Base-by-base conservation (phyloP, 2,797 vertebrate genomes). In the Semaprochilodus insignis region DNA sequence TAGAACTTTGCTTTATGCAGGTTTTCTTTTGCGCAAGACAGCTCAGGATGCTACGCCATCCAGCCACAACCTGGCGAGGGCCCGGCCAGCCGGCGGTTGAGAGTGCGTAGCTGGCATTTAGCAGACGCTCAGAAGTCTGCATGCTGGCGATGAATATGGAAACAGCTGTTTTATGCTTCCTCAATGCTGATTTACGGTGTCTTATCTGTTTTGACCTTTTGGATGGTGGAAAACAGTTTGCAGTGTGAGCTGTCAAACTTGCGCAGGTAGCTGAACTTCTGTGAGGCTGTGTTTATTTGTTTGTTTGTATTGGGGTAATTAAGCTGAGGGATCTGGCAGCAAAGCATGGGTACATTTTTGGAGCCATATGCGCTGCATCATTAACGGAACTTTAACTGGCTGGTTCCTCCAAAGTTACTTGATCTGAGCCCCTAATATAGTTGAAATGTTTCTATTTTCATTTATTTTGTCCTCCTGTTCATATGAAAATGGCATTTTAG, bases 1-100 rank as follows among this genome's bases (percentile, higher is more conserved):
- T 95, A 92, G 88, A 87, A 84, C 87, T 89, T 87, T 85, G 83
- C 86, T 85, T 89, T 88, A 88, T 89, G 89, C 91, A 88, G 81
- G 85, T 87, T 83, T 81, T 83, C 78, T 74, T 81, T 81, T 83
- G 85, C 74, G 67, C 67, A 54, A 83, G 87, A 88, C 85, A 88
- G 85, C 85, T 85, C 69, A 1, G 67, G 78, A 70, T 72, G 74
- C 70, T 76, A 73, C 75, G 84, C 83, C 86, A 85, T 87, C 80
- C 85, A 83, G 85, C 78, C 85, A 67, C 87, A 88, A 88, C 85
- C 87, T 87, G 87, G 85, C 78, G 73, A 80, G 78, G 76, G 78
- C 76, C 85, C 76, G 82, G 85, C 85, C 87, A 88, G 85, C 87
- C 85, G 87, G 87, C 78, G 57, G 83, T 74, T 83, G 83, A 80